Evolutionary conservation across 2,888 invertebrate genomes (phyloP), one percentile per base, ranked within the genome.

Genomic region (Alloplasta piceator): DNA sequence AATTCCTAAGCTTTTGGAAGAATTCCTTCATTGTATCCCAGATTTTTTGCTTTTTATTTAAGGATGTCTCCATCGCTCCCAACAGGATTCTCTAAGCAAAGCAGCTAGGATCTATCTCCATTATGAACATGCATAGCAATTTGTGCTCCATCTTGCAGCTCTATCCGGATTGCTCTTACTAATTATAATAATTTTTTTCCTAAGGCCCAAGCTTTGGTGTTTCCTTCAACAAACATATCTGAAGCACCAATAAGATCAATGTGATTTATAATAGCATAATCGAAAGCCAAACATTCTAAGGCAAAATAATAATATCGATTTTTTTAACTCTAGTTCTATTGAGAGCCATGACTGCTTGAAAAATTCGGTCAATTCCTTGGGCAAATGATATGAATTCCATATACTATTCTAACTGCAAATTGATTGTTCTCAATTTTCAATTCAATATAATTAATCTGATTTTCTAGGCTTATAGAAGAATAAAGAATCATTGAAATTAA

Each of bases 161-260:
- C 48, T 61, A 38, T 80, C 61, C 56, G 16, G 48, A 56, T 38
- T 70, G 61, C 16, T 56, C 48, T 76, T 73, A 73, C 80, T 61
- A 67, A 63, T 68, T 26, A 55, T 55, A 61, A 67, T 64, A 58
- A 70, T 16, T 46, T 55, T 60, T 38, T 46, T 38, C 14, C 4
- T 64, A 43, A 67, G 64, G 78, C 79, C 58, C 75, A 80, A 84
- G 76, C 64, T 83, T 80, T 80, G 63, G 26, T 68, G 68, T 80
- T 83, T 83, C 87, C 87, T 88, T 87, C 64, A 87, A 88, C 85
- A 87, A 78, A 87, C 82, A 80, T 39, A 80, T 73, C 76, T 72
- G 48, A 71, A 81, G 58, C 58, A 16, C 67, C 41, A 70, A 26
- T 12, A 73, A 55, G 46, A 52, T 38, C 43, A 48, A 14, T 12